Evolutionary conservation across 2,113 vertebrate genomes (phyloP).

Genomic region (Thoracochromis brauschi): DNA sequence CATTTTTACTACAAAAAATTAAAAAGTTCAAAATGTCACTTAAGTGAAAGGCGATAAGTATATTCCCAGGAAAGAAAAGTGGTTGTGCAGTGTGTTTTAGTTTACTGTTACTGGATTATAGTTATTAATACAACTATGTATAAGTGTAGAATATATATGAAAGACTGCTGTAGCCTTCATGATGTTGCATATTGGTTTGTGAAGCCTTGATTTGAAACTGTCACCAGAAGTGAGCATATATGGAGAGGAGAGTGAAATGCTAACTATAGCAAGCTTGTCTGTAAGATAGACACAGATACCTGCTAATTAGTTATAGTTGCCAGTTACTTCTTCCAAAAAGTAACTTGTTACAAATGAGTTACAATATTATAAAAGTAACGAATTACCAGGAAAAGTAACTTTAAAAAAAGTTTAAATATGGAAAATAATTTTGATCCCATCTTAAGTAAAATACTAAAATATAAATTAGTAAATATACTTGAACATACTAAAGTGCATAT

Average conservation of each 20-base stretch:
- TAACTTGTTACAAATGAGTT: background rate
- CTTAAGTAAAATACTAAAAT: background rate
- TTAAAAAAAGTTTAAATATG: background rate
- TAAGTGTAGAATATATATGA: background rate
- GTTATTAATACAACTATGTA: background rate
- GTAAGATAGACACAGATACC: background rate
- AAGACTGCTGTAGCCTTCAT: background rate
- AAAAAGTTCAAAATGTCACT: background rate
- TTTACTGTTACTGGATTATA: background rate
- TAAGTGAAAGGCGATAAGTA: background rate
- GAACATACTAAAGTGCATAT: background rate
- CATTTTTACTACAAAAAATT: background rate
- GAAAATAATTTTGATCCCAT: rapidly evolving
- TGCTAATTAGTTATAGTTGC: background rate
- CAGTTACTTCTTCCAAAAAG: background rate
- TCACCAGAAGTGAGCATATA: background rate
- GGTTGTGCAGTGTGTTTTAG: background rate
- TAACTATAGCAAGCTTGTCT: background rate
- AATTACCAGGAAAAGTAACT: background rate
- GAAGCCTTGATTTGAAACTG: background rate
- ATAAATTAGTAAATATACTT: background rate
- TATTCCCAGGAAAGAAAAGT: background rate
- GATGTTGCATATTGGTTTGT: background rate
- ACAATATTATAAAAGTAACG: background rate
- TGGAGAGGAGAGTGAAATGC: background rate